Percentiles rank a stretch among this genome's conserved stretches.
Evolutionary conservation across 2,113 vertebrate species (phyloP).

Genomic region (Vanacampus margaritifer): DNA sequence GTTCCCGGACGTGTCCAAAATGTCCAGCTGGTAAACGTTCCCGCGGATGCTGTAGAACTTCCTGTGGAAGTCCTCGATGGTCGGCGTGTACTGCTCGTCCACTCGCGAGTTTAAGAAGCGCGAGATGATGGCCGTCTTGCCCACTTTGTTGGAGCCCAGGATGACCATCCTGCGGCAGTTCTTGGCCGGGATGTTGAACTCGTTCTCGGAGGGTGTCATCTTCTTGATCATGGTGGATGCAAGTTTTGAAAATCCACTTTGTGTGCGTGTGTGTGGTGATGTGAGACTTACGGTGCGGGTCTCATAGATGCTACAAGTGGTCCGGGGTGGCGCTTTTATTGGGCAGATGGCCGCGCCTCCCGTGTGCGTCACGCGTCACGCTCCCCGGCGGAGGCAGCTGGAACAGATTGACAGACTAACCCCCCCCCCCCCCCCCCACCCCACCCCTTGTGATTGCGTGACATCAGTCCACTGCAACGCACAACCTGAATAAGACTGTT

Average conservation of each 20-base stretch:
- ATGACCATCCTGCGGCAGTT: slow-evolving; percentile 97
- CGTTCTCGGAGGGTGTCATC: slow-evolving; percentile 82
- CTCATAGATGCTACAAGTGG: not conserved
- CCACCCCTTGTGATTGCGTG: no score
- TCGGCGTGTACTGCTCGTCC: slow-evolving; percentile 94
- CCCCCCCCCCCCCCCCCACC: no score
- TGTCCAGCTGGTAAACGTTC: slow-evolving; percentile 92
- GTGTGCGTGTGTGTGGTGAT: not conserved
- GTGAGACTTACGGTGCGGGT: no score
- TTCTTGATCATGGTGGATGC: slow-evolving; percentile 92
- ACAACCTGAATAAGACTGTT: not conserved
- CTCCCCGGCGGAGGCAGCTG: slow-evolving; percentile 24
- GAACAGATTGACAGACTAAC: slow-evolving; percentile 18
- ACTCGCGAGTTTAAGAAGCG: slow-evolving; percentile 92
- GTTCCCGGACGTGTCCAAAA: slow-evolving; percentile 95
- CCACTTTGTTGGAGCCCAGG: slow-evolving; percentile 95
- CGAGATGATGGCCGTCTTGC: slow-evolving; percentile 94
- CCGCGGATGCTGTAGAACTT: slow-evolving; percentile 97
- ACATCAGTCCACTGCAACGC: not conserved
- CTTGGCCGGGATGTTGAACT: slow-evolving; percentile 89
- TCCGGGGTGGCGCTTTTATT: slow-evolving; percentile 43
- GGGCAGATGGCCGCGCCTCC: slow-evolving; percentile 49
- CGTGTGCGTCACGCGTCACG: slow-evolving; percentile 53
- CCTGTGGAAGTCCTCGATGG: slow-evolving; percentile 97
- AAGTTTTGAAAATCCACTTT: not conserved